Evolutionary conservation across 2,113 vertebrate species (phyloP), one percentile per base, ranked within the genome.

Genomic region (Oreochromis aureus): DNA sequence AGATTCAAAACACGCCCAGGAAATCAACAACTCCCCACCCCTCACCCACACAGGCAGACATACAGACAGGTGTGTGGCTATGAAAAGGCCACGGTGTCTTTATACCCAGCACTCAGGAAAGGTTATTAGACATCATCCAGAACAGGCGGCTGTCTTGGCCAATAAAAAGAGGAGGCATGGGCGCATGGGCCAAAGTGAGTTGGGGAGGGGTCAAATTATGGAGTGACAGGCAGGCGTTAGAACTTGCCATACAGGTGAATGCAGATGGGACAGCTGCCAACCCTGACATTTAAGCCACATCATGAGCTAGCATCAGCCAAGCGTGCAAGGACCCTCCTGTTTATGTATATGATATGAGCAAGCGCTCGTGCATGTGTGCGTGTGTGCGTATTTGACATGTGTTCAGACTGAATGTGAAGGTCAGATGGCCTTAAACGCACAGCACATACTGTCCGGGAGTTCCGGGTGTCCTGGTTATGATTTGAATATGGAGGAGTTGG

Each of bases 101-200:
- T 94, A 96, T 91, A 95, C 91, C 92, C 90, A 94, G 94, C 93
- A 88, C 93, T 93, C 88, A 94, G 93, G 94, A 96, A 97, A 96
- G 96, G 96, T 96, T 96, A 96, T 95, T 94, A 91, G 93, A 94
- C 93, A 94, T 96, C 96, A 96, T 89, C 89, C 48, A 44, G 93
- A 94, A 95, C 84, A 93, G 89, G 80, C 91, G 83, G 86, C 89
- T 92, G 93, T 94, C 94, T 94, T 85, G 55, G 82, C 95, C 92
- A 94, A 94, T 95, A 93, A 93, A 86, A 89, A 86, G 27, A 59
- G 63, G 80, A 88, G 78, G 87, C 58, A 56, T 51, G 58, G 56
- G 81, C 81, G 76, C 81, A 84, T 10, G 53, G 87, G 86, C 83
- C 83, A 88, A 84, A 79, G n/a, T 58, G 36, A 69, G 55, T 24